Conservation (phyloP, 2,113 vertebrate genomes). For the Zosterops borbonicus region DNA sequence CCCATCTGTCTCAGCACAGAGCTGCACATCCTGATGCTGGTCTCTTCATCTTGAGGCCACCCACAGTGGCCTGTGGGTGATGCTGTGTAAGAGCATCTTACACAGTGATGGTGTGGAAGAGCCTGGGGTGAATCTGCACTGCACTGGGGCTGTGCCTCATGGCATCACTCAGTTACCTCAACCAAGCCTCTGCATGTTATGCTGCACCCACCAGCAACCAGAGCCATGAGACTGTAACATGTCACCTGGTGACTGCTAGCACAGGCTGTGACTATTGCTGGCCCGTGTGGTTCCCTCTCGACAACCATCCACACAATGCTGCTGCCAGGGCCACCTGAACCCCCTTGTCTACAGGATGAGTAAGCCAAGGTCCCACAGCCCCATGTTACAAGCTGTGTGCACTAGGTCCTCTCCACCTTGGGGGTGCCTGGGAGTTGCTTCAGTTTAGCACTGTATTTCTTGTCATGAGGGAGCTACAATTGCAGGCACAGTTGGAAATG, state of each 20-base stretch:
- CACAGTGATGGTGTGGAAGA: not conserved
- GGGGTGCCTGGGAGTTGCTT: not conserved
- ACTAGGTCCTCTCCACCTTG: not conserved
- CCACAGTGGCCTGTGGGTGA: not conserved
- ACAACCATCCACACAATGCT: not conserved
- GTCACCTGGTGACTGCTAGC: not conserved
- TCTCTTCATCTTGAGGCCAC: not conserved
- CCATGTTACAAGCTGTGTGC: not conserved
- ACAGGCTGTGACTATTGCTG: not conserved
- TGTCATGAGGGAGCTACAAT: not conserved
- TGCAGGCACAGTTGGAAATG: not conserved
- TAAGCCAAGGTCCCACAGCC: not conserved
- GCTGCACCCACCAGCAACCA: not conserved
- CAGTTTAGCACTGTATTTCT: not conserved
- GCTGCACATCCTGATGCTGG: not conserved
- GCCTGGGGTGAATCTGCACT: not conserved
- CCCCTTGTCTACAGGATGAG: not conserved
- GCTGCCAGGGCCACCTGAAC: not conserved
- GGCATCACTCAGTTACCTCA: not conserved
- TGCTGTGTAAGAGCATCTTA: not conserved
- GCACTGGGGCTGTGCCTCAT: not conserved
- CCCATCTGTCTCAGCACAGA: not conserved
- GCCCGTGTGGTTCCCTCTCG: accelerated
- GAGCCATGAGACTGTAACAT: not conserved
- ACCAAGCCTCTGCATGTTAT: not conserved